Base-by-base conservation (phyloP, 2,797 vertebrate genomes). In the Poecile montanus region DNA sequence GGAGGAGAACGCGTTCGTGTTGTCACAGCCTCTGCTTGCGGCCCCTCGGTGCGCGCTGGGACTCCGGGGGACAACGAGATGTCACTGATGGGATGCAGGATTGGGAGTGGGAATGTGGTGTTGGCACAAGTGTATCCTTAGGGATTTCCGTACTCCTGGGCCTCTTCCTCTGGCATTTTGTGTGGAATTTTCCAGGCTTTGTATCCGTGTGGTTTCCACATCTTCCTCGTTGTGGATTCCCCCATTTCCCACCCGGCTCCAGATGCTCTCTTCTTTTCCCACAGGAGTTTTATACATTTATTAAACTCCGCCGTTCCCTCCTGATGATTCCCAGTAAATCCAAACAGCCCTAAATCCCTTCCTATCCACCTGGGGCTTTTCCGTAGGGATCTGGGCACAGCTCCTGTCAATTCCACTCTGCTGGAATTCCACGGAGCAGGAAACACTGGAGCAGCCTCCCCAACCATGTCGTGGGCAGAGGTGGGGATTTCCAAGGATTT, bases 1-100 rank as follows among this genome's bases (percentile, higher is more conserved):
- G 56, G 10, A 47, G 23, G 19, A 68, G 62, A 29, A 4, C 0
- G 0, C 0, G 0, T 20, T 13, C 2, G 0, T 3, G 16, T 3
- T 20, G 47, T 61, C 72, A 13, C 40, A 20, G 19, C 54, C 70
- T 82, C 62, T 32, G 77, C 77, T 11, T 3, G 40, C 0, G 1
- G n/a, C 19, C 47, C 5, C 26, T 14, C 9, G 0, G 2, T 21
- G 38, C 7, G 2, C 0, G 2, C 2, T 7, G 71, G 54, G 54
- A 3, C 34, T 47, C 47, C 1, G 11, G n/a, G 53, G 11, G 32
- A 36, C 45, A 3, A 9, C 20, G 70, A 23, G 56, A 2, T 4
- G 3, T 5, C 13, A 4, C 63, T 1, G 71, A 5, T 0, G 38
- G 73, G 76, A 20, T 4, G 54, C 67, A 68, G 80, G 65, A 27